Evolutionary conservation across 2,888 invertebrate species (phyloP), one percentile per base, ranked within the genome.

Genomic region (Acleris holmiana): DNA sequence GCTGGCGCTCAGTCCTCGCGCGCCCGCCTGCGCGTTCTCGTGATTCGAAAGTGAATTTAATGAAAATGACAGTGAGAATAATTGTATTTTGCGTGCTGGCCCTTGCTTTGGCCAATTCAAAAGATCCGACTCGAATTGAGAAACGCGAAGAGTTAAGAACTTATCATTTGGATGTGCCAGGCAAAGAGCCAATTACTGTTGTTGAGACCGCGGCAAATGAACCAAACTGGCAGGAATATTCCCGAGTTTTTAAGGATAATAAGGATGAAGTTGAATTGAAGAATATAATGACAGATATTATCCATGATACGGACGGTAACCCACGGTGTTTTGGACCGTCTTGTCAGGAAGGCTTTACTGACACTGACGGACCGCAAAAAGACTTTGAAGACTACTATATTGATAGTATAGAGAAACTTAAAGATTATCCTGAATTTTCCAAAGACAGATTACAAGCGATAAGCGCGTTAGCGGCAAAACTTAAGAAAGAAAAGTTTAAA

Each of bases 301-400:
- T 91, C 48, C 86, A 91, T 58, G 89, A 91, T 65, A 77, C 84
- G 1, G 79, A 85, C 67, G 84, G 81, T 25, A 79, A 76, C 21
- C 89, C 86, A 1, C 81, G 92, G 18, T 93, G 93, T 56, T 92
- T 86, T 41, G 93, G 93, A 41, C 91, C 93, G 10, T 92, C 91
- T 0, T 89, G 93, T 69, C 90, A 91, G 71, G 84, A 85, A 69
- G 84, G 85, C 29, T 89, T 82, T 58, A 76, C 78, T 49, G 79
- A 77, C 46, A 77, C 83, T 29, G 78, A 84, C 71, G 80, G 87
- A 69, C 88, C 91, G 1, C 94, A 95, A 3, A 94, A 94, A 67
- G 93, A 94, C 49, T 80, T 95, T 18, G 94, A 95, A 68, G 94
- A 95, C 71, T 94, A 94, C 72, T 88, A 95, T 61, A 86, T 94